phyloP scores from a whole-genome alignment of 2,888 invertebrate genomes.

The Eilema griseolum region DNA sequence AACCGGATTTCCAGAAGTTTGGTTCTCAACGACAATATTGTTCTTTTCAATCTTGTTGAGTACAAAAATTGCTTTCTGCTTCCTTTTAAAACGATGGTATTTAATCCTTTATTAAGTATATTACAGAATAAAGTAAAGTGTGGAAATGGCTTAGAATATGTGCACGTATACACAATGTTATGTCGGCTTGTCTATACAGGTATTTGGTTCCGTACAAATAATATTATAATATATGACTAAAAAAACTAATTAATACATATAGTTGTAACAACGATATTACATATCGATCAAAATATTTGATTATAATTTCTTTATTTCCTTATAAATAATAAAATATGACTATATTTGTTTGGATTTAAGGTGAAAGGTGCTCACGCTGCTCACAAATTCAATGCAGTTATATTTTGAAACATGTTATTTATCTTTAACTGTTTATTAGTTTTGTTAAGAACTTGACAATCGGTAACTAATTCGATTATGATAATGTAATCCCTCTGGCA shows the following conservation, averaged over 20 bases:
- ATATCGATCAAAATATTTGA: conserved; percentile 31
- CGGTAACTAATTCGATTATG: conserved; percentile 63
- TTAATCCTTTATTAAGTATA: too few species aligned
- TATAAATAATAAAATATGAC: not conserved
- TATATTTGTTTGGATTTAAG: conserved; percentile 17
- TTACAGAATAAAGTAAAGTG: too few species aligned
- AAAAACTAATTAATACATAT: conserved; percentile 6
- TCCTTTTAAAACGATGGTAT: too few species aligned
- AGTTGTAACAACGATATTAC: conserved; percentile 35
- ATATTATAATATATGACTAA: not conserved
- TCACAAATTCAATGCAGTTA: conserved; percentile 52
- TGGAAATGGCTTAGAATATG: not conserved
- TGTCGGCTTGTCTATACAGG: not conserved
- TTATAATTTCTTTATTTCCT: not conserved
- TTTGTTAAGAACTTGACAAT: conserved; percentile 59
- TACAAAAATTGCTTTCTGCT: not conserved
- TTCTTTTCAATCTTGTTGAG: conserved; percentile 3
- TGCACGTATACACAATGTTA: not conserved
- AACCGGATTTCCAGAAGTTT: not conserved
- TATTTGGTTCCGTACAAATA: conserved; percentile 32
- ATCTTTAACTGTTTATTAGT: conserved; percentile 54
- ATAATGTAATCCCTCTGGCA: conserved; percentile 47
- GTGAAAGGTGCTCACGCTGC: conserved; percentile 57
- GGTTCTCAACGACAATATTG: not conserved
- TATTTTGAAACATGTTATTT: conserved; percentile 64